Evolutionary conservation across 2,888 invertebrate species (phyloP).

Genomic region (Gisinianus flammeolus): DNA sequence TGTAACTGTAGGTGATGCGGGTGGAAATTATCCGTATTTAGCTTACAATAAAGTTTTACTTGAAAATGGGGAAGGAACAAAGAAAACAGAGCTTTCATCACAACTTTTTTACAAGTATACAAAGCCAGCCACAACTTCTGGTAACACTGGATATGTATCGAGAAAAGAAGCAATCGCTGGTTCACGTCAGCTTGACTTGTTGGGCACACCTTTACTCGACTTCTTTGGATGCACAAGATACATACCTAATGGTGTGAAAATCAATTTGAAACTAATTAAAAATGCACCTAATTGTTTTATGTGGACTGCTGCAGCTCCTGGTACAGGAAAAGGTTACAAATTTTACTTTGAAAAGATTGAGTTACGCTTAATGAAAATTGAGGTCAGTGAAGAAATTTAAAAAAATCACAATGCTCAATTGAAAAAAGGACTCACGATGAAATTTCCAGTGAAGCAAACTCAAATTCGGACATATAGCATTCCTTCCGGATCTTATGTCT

Average conservation of each 20-base stretch:
- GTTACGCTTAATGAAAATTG: too few species aligned
- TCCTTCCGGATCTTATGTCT: too few species aligned
- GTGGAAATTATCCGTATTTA: not conserved
- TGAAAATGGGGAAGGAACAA: not conserved
- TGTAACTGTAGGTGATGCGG: not conserved
- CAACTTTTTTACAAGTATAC: not conserved
- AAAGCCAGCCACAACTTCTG: not conserved
- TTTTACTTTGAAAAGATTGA: too few species aligned
- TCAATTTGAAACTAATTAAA: not conserved
- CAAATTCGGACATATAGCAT: too few species aligned
- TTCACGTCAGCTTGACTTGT: not conserved
- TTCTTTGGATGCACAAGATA: not conserved
- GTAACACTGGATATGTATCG: not conserved
- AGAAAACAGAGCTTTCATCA: not conserved
- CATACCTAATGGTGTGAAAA: not conserved
- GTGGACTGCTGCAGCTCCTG: not conserved
- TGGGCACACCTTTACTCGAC: not conserved
- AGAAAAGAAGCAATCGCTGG: not conserved
- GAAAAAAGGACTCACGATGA: too few species aligned
- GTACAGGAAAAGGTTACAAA: too few species aligned
- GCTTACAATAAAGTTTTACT: not conserved
- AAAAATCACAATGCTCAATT: too few species aligned
- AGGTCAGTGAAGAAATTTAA: too few species aligned
- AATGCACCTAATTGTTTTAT: not conserved
- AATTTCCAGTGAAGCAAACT: too few species aligned